phyloP scores from a whole-genome alignment of 2,888 invertebrate species.

The Scaptomyza flava region DNA sequence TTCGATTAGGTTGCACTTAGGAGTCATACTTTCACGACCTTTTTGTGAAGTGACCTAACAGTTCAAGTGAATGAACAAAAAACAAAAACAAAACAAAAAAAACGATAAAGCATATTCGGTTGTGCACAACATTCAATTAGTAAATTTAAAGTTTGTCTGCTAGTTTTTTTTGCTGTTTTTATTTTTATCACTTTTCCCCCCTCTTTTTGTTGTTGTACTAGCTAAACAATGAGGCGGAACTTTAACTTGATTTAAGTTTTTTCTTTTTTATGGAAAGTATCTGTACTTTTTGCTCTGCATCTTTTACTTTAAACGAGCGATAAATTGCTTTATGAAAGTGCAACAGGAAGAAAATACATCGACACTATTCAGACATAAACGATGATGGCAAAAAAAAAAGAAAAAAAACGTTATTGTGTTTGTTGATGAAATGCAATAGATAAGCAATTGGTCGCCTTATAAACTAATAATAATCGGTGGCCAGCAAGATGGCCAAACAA shows the following conservation, averaged over 20 bases:
- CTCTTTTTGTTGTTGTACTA: slow-evolving; percentile 27
- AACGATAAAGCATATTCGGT: slow-evolving; percentile 36
- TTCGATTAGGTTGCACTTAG: slow-evolving; percentile 55
- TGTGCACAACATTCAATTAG: slow-evolving; percentile 72
- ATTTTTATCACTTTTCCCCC: no score
- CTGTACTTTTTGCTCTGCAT: slow-evolving; percentile 46
- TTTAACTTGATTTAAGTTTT: slow-evolving; percentile 64
- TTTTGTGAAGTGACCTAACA: slow-evolving; percentile 52
- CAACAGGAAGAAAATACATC: slow-evolving; percentile 29
- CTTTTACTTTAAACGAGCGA: slow-evolving; percentile 31
- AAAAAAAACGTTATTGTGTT: slow-evolving; percentile 33
- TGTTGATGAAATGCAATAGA: slow-evolving; percentile 44
- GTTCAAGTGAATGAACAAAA: slow-evolving; percentile 51
- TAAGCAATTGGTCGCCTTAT: slow-evolving; percentile 32
- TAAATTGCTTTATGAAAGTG: slow-evolving; percentile 43
- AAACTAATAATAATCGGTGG: slow-evolving; percentile 24
- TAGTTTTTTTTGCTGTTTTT: slow-evolving; percentile 28
- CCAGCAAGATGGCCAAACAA: slow-evolving; percentile 26
- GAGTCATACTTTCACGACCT: slow-evolving; percentile 69
- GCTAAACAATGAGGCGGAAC: slow-evolving; percentile 69
- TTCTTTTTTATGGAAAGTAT: slow-evolving; percentile 49
- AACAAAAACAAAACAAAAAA: slow-evolving; percentile 14
- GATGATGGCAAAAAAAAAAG: slow-evolving; percentile 11
- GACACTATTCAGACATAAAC: slow-evolving; percentile 23
- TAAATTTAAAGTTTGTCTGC: slow-evolving; percentile 68